Base-by-base conservation (phyloP, 2,113 vertebrate genomes). In the Podilymbus podiceps region DNA sequence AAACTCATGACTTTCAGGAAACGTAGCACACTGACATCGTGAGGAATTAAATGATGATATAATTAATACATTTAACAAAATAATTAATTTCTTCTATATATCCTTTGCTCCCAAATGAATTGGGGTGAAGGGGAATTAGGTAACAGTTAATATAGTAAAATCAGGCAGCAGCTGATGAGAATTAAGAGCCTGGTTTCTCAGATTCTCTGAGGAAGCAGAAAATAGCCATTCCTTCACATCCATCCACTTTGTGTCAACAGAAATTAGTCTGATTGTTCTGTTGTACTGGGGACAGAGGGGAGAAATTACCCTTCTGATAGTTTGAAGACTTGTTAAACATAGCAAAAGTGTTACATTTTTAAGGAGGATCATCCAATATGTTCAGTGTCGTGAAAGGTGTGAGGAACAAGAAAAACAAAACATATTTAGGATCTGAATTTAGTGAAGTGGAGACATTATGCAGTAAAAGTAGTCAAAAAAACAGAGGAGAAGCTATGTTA, bases 111-210 rank as follows among this genome's bases (percentile, higher is more conserved):
- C 9, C 22, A 76, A 35, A 91, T 1, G 47, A 46, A 60, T 0
- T 60, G 6, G 17, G 4, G 3, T 24, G 8, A 40, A 8, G 1
- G 7, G 3, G 1, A 27, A 1, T 7, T 77, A 15, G 5, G 12
- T 35, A 73, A 38, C 12, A 56, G 4, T 28, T 68, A 46, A 7
- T 30, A 8, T 4, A 35, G 3, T 20, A 75, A 74, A 3, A n/a
- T 3, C 5, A 63, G 12, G 4, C 24, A 53, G 56, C 5, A 83
- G 17, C 25, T 82, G 24, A 64, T 55, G 23, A 89, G 63, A 84
- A 82, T 8, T 2, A 8, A 49, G 17, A 74, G 15, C 25, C 20
- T 60, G 21, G 20, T 67, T 69, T 93, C 69, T 63, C 35, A 55
- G 22, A 9, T 68, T 73, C 15, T 8, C 23, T 52, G 27, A 71